Evolutionary conservation across 2,888 invertebrate genomes (phyloP).

Genomic region (Philaethria dido): DNA sequence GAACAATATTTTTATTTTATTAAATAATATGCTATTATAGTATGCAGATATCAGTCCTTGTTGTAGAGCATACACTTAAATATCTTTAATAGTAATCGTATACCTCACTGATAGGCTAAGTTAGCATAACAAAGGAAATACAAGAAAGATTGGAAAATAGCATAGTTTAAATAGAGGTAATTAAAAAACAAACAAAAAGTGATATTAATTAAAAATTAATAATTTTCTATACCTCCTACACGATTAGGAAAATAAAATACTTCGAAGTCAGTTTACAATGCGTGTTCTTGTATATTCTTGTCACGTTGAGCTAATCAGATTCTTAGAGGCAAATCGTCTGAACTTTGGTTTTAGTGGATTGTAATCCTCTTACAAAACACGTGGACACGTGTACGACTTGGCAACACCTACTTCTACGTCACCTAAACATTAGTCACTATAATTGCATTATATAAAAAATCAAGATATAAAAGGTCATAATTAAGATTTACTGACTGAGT

Average conservation of each 20-base stretch:
- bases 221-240: too few species aligned
- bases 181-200: too few species aligned
- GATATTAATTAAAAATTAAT: too few species aligned
- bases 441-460: background rate
- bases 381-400: slow-evolving; percentile 32
- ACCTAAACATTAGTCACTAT: background rate
- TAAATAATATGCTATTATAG: too few species aligned
- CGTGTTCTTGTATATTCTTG: slow-evolving; percentile 10
- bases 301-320: slow-evolving; percentile 30
- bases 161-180: too few species aligned
- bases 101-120: too few species aligned
- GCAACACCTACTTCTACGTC: slow-evolving; percentile 5
- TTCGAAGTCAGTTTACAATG: background rate
- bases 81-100: too few species aligned
- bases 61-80: too few species aligned
- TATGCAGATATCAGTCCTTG: too few species aligned
- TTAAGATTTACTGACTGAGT: background rate
- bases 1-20: too few species aligned
- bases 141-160: too few species aligned
- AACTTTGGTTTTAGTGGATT: slow-evolving; percentile 15
- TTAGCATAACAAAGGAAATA: too few species aligned
- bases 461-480: background rate
- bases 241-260: background rate
- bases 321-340: slow-evolving; percentile 22
- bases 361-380: slow-evolving; percentile 37